Evolutionary conservation across 1,140 invertebrate genomes (phyloP).

Genomic region (Macrotrachela quadricornifera): DNA sequence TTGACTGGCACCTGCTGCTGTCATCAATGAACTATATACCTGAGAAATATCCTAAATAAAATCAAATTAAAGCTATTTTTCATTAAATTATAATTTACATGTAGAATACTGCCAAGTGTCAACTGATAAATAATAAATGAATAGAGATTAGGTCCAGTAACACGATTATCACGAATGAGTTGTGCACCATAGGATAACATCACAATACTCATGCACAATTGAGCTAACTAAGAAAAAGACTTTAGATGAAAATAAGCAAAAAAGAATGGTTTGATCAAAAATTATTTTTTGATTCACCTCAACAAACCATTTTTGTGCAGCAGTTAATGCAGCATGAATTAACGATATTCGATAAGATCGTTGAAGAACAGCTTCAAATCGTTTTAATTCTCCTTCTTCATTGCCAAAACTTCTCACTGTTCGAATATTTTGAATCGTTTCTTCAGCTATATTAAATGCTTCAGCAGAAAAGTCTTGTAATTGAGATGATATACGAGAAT

Average conservation of each 20-base stretch:
- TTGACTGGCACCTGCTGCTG: conserved; percentile 28
- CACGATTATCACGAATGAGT: neutral
- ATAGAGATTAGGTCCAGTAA: neutral
- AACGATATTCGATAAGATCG: conserved; percentile 11
- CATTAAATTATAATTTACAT: too few species aligned
- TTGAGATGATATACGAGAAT: too few species aligned
- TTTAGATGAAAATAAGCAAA: too few species aligned
- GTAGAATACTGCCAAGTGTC: neutral
- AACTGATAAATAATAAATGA: conserved; percentile 6
- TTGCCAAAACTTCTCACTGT: conserved; percentile 27
- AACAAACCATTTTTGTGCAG: too few species aligned
- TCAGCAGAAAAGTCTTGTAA: too few species aligned
- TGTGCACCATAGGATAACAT: conserved; percentile 3
- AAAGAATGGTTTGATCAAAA: conserved; percentile 7
- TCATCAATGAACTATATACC: conserved; percentile 31
- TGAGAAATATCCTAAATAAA: conserved; percentile 17
- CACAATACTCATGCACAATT: neutral
- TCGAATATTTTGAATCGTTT: conserved; percentile 22
- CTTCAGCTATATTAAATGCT: conserved; percentile 27
- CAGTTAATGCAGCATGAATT: neutral
- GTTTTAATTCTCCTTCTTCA: conserved; percentile 17
- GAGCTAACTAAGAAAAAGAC: neutral
- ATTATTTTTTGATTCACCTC: too few species aligned
- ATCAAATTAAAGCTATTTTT: too few species aligned
- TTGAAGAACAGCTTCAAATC: too few species aligned